Base-by-base conservation (phyloP, 1,140 invertebrate genomes). In the Maniola jurtina region DNA sequence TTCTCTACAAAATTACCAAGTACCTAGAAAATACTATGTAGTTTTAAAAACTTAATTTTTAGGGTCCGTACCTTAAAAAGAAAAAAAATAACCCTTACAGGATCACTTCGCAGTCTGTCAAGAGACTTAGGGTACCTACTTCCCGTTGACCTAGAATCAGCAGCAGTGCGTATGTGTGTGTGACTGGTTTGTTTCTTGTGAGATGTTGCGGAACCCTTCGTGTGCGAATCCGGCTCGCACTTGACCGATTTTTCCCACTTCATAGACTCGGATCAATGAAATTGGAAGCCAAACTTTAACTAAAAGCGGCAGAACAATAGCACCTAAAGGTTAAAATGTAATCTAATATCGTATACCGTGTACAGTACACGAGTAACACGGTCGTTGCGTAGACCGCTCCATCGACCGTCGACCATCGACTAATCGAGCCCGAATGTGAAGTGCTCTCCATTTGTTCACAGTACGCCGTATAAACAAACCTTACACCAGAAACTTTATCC, bases 361-460 rank as follows among this genome's bases (percentile, higher is more conserved):
- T 13, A 55, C 33, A 55, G 16, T 13, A 55, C 33, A 55, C 33
- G 13, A 55, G 25, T 55, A 55, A 55, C 52, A 55, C 25, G 52
- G 34, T 55, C 16, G 33, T 55, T 55, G 52, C 33, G 33, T 34
- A 34, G 25, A 34, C 52, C 52, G 52, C 52, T 55, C 52, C 52
- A 55, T 55, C 52, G 42, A 45, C 42, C 42, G 13, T 45, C 9
- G 48, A 16, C 42, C 42, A 45, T 45, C 9, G 48, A 16, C 14
- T 33, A 25, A 25, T 52, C 48, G 55, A 40, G 35, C 14, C 25
- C 55, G 55, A 57, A 57, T 38, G n/a, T 57, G n/a, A 25, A 57
- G 55, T 57, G 35, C 36, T 15, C 34, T 57, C 55, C 34, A 40
- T 57, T 57, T 57, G 35, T 14, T 15, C 55, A 14, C 35, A 15